Base-by-base conservation (phyloP, 1,140 invertebrate species). In the Anagrus nilaparvatae region DNA sequence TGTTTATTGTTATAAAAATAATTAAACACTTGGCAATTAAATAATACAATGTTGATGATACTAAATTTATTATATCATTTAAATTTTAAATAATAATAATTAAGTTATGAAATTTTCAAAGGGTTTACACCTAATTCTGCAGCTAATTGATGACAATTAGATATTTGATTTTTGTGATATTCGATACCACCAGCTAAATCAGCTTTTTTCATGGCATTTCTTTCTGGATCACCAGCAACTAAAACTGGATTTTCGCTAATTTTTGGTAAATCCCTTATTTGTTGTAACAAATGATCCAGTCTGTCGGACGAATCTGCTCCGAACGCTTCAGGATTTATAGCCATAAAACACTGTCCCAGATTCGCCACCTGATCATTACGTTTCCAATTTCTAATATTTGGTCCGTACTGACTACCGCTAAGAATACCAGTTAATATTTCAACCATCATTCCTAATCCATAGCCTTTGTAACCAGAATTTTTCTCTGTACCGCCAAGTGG, bases 341-440 rank as follows among this genome's bases (percentile, higher is more conserved):
- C 91, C 21, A 95, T 77, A 61, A 94, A 97, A 55, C 87, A 88
- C 42, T 96, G 92, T 0, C 90, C 90, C 53, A 96, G 64, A 68
- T 96, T 74, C 1, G 90, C 88, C 4, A 69, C 56, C 1, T 58
- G 65, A 2, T 75, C 59, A 2, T 52, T 58, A 16, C 72, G 71
- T 24, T 79, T 79, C 90, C 90, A 94, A 18, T 71, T 73, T 5
- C 88, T 71, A 39, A 87, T 72, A 46, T 86, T 76, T 2, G 78
- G 78, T 2, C 82, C 81, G 44, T 76, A 82, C 1, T 71, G 62
- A 7, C 75, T 62, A 2, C 78, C 80, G 46, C 74, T 65, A 24
- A 82, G 67, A 4, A 90, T 74, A 9, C 85, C 86, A 50, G 77
- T 82, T 17, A 86, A 81, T 18, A 84, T 64, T 58, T 97, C 93